Conservation (phyloP, 2,888 invertebrate species). For the Ophonus ardosiacus region DNA sequence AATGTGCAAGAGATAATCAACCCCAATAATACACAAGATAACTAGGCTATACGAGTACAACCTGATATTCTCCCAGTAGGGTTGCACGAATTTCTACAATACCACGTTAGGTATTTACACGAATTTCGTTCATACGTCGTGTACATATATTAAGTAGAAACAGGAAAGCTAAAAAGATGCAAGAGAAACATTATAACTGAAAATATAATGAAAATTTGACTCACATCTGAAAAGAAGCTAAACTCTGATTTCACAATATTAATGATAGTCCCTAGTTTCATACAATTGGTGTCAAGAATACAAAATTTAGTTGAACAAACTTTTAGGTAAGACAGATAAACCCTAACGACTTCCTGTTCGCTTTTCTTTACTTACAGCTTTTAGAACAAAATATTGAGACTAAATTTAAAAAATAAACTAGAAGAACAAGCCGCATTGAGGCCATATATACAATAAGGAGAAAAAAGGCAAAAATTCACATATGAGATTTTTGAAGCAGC, state of each 20-base stretch:
- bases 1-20: slow-evolving; percentile 27
- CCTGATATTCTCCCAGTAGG: slow-evolving; percentile 1
- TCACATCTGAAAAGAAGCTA: background rate
- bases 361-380: no score
- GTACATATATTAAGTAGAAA: background rate
- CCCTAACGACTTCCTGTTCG: no score
- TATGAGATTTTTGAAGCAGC: no score
- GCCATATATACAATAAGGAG: no score
- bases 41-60: background rate
- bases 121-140: background rate
- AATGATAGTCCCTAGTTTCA: background rate
- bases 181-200: background rate
- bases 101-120: background rate
- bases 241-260: background rate
- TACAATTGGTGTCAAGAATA: no score
- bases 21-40: slow-evolving; percentile 37
- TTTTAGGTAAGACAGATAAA: no score
- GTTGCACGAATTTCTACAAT: background rate
- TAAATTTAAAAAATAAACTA: no score
- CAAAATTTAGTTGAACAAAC: no score
- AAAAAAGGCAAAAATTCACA: no score
- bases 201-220: background rate
- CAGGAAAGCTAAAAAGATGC: background rate
- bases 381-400: no score
- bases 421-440: no score